Evolutionary conservation across 2,888 invertebrate species (phyloP), one percentile per base, ranked within the genome.

Genomic region (Pristionchus arcanus): DNA sequence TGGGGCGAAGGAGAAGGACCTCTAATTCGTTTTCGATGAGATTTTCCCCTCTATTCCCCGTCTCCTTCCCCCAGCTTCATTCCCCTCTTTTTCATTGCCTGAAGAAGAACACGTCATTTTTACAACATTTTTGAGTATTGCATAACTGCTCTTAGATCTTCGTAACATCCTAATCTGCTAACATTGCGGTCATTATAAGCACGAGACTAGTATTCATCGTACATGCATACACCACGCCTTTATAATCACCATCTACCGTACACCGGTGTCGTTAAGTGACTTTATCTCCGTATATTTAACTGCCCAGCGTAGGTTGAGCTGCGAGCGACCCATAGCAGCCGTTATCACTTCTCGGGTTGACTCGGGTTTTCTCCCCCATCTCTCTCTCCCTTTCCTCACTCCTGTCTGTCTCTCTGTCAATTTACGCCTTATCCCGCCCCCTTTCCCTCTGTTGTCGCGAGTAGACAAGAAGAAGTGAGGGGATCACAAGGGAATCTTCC

Each of bases 11-110:
- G 63, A 63, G 15, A 34, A 28, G 42, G 42, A 42, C 37, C 15
- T 16, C 42, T 77, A 77, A 77, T 42, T 77, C 77, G 42, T 42
- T 25, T 77, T 77, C 37, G 77, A 77, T 77, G 77, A 77, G 77
- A 77, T 77, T 77, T 25, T 42, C 77, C n/a, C 77, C 68, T 21
- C 11, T n/a, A n/a, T n/a, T 71, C 34, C 34, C 71, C 5, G 0
- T 9, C 11, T 31, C 34, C 16, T 34, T 68, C 28, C 68, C 68
- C 15, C 71, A 16, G 15, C 34, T 71, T 31, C 71, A 71, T 34
- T 34, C 71, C 34, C 31, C n/a, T 71, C 25, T 34, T 71, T 49
- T 49, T 49, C 63, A 63, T 63, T 63, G 63, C 63, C n/a, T 25
- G 59, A 19, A 19, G 19, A 59, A 59, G 42, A 59, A 59, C 11